Evolutionary conservation across 2,888 invertebrate genomes (phyloP).

Genomic region (Ochlodes sylvanus): DNA sequence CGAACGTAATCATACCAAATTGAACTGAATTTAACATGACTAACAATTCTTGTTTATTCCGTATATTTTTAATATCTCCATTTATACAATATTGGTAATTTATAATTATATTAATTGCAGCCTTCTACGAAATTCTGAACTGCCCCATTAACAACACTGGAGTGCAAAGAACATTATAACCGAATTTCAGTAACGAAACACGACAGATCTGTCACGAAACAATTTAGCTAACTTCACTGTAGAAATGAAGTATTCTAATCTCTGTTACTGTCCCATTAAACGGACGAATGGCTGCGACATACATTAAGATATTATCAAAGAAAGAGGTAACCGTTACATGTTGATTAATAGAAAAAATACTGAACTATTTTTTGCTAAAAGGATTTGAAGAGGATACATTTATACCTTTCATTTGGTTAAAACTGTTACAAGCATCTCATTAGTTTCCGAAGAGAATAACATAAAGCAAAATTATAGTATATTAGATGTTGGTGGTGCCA

Average conservation of each 20-base stretch:
- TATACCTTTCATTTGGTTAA: conserved; percentile 1
- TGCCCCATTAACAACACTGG: not conserved
- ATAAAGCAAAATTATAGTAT: too few species aligned
- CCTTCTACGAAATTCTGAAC: not conserved
- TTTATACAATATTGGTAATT: too few species aligned
- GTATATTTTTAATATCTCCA: too few species aligned
- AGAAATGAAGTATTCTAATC: conserved; percentile 5
- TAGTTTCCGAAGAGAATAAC: too few species aligned
- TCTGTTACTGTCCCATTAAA: conserved; percentile 22
- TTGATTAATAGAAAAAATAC: conserved; percentile 21
- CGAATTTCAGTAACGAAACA: conserved; percentile 2
- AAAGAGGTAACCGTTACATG: not conserved
- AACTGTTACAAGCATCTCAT: too few species aligned
- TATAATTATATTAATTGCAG: too few species aligned
- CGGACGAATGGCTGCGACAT: conserved; percentile 23
- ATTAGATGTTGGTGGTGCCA: too few species aligned
- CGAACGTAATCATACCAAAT: too few species aligned
- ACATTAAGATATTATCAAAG: conserved; percentile 28
- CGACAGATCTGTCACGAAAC: conserved; percentile 19
- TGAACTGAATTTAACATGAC: too few species aligned
- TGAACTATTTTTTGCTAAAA: conserved; percentile 10
- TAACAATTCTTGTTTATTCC: too few species aligned
- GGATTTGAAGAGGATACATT: too few species aligned
- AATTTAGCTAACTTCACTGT: conserved; percentile 3
- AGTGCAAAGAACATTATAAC: not conserved